Evolutionary conservation across 2,888 invertebrate species (phyloP).

Genomic region (Dasypogon diadema): DNA sequence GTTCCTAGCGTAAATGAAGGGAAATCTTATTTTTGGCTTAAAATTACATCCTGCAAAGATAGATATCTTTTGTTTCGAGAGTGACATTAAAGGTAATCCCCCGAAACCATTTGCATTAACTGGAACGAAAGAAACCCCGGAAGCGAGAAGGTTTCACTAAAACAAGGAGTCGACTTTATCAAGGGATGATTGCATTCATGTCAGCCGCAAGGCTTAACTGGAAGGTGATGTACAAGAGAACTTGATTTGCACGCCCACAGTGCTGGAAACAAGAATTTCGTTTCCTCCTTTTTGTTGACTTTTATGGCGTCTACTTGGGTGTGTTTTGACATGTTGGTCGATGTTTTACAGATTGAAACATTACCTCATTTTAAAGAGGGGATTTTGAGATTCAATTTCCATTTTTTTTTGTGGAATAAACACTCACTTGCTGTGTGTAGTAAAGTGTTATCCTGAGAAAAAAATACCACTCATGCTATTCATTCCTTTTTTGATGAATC

Average conservation of each 20-base stretch:
- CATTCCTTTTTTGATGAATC: too few species aligned
- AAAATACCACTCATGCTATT: too few species aligned
- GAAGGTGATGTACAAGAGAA: conserved; percentile 41
- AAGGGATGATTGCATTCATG: conserved; percentile 53
- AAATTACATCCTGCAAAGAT: conserved; percentile 51
- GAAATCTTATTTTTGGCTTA: conserved; percentile 16
- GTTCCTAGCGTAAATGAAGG: conserved; percentile 33
- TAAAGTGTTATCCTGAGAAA: too few species aligned
- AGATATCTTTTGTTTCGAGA: conserved; percentile 52
- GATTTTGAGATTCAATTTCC: too few species aligned
- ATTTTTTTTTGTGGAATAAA: too few species aligned
- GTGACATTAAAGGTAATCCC: conserved; percentile 54
- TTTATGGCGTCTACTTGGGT: conserved; percentile 4
- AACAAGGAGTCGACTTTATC: conserved; percentile 51
- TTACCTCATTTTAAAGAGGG: too few species aligned
- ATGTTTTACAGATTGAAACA: too few species aligned
- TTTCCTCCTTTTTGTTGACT: conserved; percentile 9
- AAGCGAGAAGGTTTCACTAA: conserved; percentile 35
- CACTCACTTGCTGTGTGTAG: too few species aligned
- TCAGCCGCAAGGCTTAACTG: conserved; percentile 31
- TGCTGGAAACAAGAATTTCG: conserved; percentile 17
- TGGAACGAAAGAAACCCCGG: conserved; percentile 47
- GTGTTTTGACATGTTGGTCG: conserved; percentile 31
- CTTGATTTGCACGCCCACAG: conserved; percentile 2
- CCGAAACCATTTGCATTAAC: conserved; percentile 54